Percentiles rank a stretch among this genome's conserved stretches.
Evolutionary conservation across 2,797 vertebrate genomes (phyloP).

Genomic region (Micromesistius poutassou): DNA sequence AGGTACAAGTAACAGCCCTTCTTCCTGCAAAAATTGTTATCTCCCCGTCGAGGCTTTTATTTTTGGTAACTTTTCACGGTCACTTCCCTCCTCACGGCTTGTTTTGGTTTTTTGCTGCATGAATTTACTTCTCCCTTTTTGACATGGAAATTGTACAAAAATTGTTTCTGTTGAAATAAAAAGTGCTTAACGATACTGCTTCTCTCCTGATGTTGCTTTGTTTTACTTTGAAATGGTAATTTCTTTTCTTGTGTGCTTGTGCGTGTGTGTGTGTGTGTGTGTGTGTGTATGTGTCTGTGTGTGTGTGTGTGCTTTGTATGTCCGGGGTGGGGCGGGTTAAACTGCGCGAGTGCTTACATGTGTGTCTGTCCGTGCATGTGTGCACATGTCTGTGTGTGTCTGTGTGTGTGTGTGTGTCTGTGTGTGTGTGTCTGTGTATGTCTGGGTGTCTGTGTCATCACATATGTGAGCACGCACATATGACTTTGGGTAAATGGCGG

Average conservation of each 20-base stretch:
- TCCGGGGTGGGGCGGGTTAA: not conserved
- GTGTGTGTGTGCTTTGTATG: not conserved
- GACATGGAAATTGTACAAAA: not conserved
- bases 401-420: conserved; percentile 24
- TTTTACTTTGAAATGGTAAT: conserved; percentile 28
- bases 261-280: conserved; percentile 35
- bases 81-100: not conserved
- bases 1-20: conserved; percentile 75
- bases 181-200: not conserved
- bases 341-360: conserved; percentile 1
- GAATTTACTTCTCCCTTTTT: not conserved
- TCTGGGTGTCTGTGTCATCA: conserved; percentile 26
- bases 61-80: conserved; percentile 30
- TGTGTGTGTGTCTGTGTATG: conserved; percentile 24
- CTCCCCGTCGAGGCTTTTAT: conserved; percentile 50
- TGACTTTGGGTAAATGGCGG: conserved; percentile 12
- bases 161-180: not conserved
- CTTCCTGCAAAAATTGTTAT: conserved; percentile 20
- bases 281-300: conserved; percentile 39
- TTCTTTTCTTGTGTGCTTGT: conserved; percentile 40
- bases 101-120: not conserved
- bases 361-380: conserved; percentile 32
- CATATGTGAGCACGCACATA: conserved; percentile 22
- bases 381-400: conserved; percentile 35
- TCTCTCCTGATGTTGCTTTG: conserved; percentile 4